Evolutionary conservation across 2,797 vertebrate genomes (phyloP).

Genomic region (Eurystomus glaucurus): DNA sequence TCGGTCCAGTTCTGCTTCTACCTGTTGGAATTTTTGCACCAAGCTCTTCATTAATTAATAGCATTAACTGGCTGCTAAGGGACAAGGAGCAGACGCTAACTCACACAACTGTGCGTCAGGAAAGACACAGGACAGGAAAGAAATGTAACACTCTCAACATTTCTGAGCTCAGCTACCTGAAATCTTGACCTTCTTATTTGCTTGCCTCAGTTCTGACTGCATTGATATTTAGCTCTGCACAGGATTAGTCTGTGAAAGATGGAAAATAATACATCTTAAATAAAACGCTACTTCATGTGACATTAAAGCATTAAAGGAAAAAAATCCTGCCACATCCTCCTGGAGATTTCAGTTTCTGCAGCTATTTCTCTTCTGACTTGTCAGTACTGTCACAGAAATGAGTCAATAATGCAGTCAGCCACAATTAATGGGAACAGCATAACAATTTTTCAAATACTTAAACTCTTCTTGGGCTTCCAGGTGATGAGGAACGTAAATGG

Average conservation of each 20-base stretch:
- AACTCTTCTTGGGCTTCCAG: not conserved
- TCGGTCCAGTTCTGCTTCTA: not conserved
- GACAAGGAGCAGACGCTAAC: not conserved
- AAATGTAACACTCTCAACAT: not conserved
- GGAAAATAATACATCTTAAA: conserved; percentile 30
- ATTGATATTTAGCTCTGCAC: not conserved
- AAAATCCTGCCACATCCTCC: conserved; percentile 26
- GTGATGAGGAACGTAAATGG: conserved; percentile 23
- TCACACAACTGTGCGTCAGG: not conserved
- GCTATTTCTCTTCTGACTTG: conserved; percentile 27
- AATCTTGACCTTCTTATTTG: not conserved
- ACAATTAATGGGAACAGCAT: conserved; percentile 37
- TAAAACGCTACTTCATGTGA: conserved; percentile 20
- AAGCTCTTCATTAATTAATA: not conserved
- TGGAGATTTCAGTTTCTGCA: conserved; percentile 14
- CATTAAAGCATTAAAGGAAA: conserved; percentile 27
- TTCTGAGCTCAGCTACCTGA: not conserved
- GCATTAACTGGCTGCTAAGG: not conserved
- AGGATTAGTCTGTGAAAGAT: conserved; percentile 12
- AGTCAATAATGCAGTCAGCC: conserved; percentile 54
- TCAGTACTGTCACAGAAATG: not conserved
- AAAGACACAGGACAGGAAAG: not conserved
- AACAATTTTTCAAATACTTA: conserved; percentile 3
- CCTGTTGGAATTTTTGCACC: not conserved
- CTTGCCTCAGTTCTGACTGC: not conserved